These are phyloP conservation scores for Akabosia matsudoensis DNA, from an alignment of 1,140 invertebrate species.

Conservation along the genomic window DNA sequence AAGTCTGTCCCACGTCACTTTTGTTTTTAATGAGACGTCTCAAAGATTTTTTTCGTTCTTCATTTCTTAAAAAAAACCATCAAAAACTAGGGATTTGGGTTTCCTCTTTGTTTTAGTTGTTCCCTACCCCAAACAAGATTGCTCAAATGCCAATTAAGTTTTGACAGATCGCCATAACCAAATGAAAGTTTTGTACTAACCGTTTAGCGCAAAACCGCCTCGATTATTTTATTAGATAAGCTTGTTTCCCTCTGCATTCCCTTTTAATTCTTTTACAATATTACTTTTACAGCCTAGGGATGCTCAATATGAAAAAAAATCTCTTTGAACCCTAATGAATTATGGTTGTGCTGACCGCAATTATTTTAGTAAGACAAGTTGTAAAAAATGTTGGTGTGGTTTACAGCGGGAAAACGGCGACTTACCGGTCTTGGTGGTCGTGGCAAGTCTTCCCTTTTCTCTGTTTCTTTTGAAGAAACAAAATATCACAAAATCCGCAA, in stretches of 20 bases:
- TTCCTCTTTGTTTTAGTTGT: neutral
- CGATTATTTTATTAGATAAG: neutral
- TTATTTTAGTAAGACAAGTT: neutral
- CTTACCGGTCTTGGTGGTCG: neutral
- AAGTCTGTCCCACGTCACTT: neutral
- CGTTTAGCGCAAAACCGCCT: neutral
- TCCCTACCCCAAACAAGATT: too few species aligned
- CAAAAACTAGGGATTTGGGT: neutral
- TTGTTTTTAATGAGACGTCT: neutral
- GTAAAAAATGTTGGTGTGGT: neutral
- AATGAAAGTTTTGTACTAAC: neutral
- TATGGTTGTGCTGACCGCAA: neutral
- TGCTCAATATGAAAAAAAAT: neutral
- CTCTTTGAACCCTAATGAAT: neutral
- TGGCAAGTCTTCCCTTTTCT: neutral
- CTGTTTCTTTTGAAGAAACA: too few species aligned
- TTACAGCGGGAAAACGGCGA: neutral
- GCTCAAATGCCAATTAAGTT: slow-evolving; percentile 1
- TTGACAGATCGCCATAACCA: neutral
- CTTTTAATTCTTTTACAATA: too few species aligned
- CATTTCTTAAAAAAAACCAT: neutral
- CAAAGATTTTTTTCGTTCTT: neutral
- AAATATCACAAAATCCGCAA: too few species aligned
- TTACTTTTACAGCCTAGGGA: too few species aligned
- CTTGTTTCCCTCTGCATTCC: too few species aligned